Evolutionary conservation across 2,113 vertebrate species (phyloP).

Genomic region (Merops nubicus): DNA sequence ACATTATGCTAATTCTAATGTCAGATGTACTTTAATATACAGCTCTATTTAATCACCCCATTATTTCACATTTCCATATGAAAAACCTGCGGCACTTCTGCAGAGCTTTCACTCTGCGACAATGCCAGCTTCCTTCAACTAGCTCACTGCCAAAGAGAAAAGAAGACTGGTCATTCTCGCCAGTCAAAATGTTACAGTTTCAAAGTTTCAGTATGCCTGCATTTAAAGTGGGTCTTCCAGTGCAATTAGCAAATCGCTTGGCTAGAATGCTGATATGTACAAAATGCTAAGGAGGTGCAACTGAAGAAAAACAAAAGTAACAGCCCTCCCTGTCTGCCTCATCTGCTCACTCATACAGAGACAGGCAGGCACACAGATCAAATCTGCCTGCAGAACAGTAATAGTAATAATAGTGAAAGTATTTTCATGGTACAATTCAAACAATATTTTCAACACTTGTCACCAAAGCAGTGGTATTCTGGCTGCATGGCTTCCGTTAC

Average conservation of each 20-base stretch:
- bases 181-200: constrained; percentile 70
- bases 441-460: constrained; percentile 51
- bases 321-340: not conserved
- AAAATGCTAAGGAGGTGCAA: constrained; percentile 27
- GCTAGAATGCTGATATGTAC: constrained; percentile 50
- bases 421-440: constrained; percentile 47
- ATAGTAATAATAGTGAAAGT: constrained; percentile 53
- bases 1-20: constrained; percentile 99
- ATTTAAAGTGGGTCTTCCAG: constrained; percentile 56
- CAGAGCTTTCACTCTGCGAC: constrained; percentile 77
- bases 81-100: constrained; percentile 87
- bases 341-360: not conserved
- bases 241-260: constrained; percentile 41
- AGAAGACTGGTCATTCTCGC: constrained; percentile 77
- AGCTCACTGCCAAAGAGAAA: constrained; percentile 72
- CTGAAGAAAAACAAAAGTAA: not conserved
- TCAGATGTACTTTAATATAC: constrained; percentile 99
- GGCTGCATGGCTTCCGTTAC: constrained; percentile 37
- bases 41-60: constrained; percentile 99
- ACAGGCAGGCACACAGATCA: not conserved
- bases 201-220: constrained; percentile 63
- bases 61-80: constrained; percentile 99
- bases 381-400: not conserved
- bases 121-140: constrained; percentile 82
- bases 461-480: constrained; percentile 20